Evolutionary conservation across 2,888 invertebrate genomes (phyloP), one percentile per base, ranked within the genome.

Genomic region (Parasteatoda lunata): DNA sequence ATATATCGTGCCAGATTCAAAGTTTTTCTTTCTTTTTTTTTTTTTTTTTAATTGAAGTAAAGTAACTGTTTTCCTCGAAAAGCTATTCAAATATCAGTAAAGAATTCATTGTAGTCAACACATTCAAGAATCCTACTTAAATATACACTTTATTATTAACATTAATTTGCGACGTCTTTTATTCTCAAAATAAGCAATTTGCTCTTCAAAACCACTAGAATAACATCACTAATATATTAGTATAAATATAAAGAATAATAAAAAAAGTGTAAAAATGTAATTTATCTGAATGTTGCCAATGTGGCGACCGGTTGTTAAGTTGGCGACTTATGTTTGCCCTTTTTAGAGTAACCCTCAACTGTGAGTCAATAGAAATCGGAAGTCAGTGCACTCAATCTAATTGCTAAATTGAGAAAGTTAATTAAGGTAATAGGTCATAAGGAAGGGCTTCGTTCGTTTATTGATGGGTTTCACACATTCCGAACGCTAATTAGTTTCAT

Each of bases 391-490:
- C 81, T 51, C 81, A 86, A 86, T 86, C 86, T 86, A 86, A 86
- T 86, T 86, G 86, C 86, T 86, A 86, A 86, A 81, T 86, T 81
- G 86, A 71, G 80, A 81, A 72, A 86, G 86, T 86, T 86, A 86
- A 86, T 86, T 81, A 86, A 86, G 86, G 86, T 86, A 86, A 86
- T 86, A 86, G 86, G 86, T 86, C 86, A 86, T 81, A 77, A 77
- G 81, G 86, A 86, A 86, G 86, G 68, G 65, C 77, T 80, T 81
- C 81, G 86, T 81, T 86, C 81, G 81, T 77, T 86, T 86, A 86
- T 86, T 86, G 86, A 86, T 86, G 80, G 86, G 77, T 81, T 86
- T 86, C 86, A 81, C 86, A 86, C 86, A 86, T 86, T 86, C 86
- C 86, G 59, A 66, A 70, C 66, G 81, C 86, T 77, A 81, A 81